Evolutionary conservation across 2,113 vertebrate genomes (phyloP).

Genomic region (Hemichromis elongatus): DNA sequence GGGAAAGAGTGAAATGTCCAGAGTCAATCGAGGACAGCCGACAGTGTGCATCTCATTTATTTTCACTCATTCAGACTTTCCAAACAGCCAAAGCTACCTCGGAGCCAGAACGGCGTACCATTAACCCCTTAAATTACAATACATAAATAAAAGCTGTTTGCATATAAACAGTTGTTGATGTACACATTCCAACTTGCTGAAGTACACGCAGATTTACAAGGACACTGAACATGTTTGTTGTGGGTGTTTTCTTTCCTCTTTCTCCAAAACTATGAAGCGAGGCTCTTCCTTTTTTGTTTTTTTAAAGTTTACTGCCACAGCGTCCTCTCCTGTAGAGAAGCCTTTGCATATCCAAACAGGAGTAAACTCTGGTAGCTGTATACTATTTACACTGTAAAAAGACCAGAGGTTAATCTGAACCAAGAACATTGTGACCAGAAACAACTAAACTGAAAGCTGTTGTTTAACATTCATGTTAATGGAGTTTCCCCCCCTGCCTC

Average conservation of each 20-base stretch:
- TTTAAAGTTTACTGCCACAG: neutral
- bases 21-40: conserved; percentile 25
- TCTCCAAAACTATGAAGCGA: conserved; percentile 34
- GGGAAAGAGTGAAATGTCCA: neutral
- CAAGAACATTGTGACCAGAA: conserved; percentile 24
- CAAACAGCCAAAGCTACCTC: conserved; percentile 35
- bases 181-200: conserved; percentile 56
- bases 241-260: neutral
- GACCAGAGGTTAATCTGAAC: conserved; percentile 20
- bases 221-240: conserved; percentile 9
- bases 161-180: conserved; percentile 65
- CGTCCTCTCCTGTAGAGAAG: conserved; percentile 6
- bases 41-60: conserved; percentile 62
- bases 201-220: conserved; percentile 42
- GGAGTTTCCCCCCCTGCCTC: neutral
- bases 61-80: conserved; percentile 52
- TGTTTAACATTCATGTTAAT: conserved; percentile 28
- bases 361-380: conserved; percentile 25
- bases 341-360: conserved; percentile 56
- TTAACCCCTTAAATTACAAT: conserved; percentile 66
- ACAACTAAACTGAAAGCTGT: conserved; percentile 32
- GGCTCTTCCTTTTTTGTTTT: neutral
- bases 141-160: conserved; percentile 72
- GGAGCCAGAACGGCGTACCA: conserved; percentile 41
- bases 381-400: conserved; percentile 54